phyloP scores from a whole-genome alignment of 1,140 invertebrate genomes.

The Drosophila nikananu region DNA sequence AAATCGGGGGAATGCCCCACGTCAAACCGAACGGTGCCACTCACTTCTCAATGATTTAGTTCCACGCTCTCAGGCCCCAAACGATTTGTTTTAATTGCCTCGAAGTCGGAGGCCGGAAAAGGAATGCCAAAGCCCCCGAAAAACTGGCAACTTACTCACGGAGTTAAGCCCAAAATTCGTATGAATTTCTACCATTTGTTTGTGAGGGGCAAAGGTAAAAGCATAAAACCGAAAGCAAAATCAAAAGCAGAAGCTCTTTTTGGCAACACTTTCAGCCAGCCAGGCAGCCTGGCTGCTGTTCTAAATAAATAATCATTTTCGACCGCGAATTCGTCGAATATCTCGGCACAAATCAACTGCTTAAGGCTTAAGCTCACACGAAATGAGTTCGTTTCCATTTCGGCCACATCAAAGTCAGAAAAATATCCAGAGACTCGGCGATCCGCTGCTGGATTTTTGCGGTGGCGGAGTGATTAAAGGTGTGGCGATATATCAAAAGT shows the following conservation, averaged over 20 bases:
- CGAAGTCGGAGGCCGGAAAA: slow-evolving; percentile 8
- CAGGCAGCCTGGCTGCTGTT: slow-evolving; percentile 38
- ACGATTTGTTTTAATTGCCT: slow-evolving; percentile 76
- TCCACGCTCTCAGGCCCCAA: slow-evolving; percentile 23
- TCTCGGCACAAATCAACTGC: slow-evolving; percentile 81
- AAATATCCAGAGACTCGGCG: neutral
- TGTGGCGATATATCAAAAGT: slow-evolving; percentile 81
- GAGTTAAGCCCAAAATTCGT: slow-evolving; percentile 72
- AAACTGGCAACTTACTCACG: slow-evolving; percentile 68
- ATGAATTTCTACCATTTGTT: slow-evolving; percentile 68
- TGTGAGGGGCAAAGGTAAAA: slow-evolving; percentile 6
- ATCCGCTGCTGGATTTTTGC: slow-evolving; percentile 59
- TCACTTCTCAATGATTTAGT: slow-evolving; percentile 61
- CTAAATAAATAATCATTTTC: slow-evolving; percentile 82
- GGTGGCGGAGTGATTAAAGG: slow-evolving; percentile 82
- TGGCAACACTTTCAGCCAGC: slow-evolving; percentile 45
- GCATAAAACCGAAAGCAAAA: slow-evolving; percentile 11
- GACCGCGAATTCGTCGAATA: slow-evolving; percentile 72
- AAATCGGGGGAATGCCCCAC: slow-evolving; percentile 54
- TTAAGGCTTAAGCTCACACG: slow-evolving; percentile 69
- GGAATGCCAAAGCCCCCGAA: slow-evolving; percentile 52
- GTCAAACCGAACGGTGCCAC: slow-evolving; percentile 43
- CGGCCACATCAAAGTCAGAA: slow-evolving; percentile 70
- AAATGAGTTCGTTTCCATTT: slow-evolving; percentile 73
- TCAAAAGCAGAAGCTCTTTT: slow-evolving; percentile 70